These are phyloP conservation scores for Botia almorhae DNA, from an alignment of 2,797 vertebrate genomes.

Conservation along the genomic window DNA sequence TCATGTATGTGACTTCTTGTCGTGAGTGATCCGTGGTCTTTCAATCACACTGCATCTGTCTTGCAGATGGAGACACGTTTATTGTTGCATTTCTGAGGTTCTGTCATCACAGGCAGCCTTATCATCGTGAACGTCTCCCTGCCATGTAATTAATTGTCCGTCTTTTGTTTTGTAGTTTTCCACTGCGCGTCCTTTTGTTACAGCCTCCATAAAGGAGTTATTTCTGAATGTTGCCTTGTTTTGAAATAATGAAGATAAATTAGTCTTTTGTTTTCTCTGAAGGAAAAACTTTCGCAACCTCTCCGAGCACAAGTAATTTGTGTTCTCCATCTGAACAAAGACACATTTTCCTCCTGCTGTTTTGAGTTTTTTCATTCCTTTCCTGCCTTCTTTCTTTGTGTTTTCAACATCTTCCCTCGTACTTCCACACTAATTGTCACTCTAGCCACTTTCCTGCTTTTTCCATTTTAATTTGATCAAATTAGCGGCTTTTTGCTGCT, in stretches of 20 bases:
- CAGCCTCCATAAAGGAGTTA: conserved; percentile 46
- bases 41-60: conserved; percentile 41
- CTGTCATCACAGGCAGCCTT: conserved; percentile 56
- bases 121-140: conserved; percentile 48
- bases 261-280: conserved; percentile 61
- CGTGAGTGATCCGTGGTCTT: conserved; percentile 51
- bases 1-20: conserved; percentile 42
- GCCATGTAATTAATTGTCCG: conserved; percentile 61
- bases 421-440: conserved; percentile 42
- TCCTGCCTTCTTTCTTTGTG: conserved; percentile 14
- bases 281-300: conserved; percentile 53
- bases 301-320: conserved; percentile 58
- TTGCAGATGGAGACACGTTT: conserved; percentile 39
- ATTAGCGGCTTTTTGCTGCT: conserved; percentile 41
- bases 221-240: conserved; percentile 62
- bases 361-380: conserved; percentile 27
- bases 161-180: conserved; percentile 55
- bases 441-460: conserved; percentile 32
- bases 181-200: conserved; percentile 44
- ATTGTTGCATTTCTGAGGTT: conserved; percentile 46
- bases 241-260: conserved; percentile 69
- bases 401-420: conserved; percentile 40
- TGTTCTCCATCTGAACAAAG: conserved; percentile 57
- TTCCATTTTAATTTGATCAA: conserved; percentile 49
- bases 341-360: conserved; percentile 45